Conservation (phyloP, 2,113 vertebrate species). For the Pangasianodon hypophthalmus region DNA sequence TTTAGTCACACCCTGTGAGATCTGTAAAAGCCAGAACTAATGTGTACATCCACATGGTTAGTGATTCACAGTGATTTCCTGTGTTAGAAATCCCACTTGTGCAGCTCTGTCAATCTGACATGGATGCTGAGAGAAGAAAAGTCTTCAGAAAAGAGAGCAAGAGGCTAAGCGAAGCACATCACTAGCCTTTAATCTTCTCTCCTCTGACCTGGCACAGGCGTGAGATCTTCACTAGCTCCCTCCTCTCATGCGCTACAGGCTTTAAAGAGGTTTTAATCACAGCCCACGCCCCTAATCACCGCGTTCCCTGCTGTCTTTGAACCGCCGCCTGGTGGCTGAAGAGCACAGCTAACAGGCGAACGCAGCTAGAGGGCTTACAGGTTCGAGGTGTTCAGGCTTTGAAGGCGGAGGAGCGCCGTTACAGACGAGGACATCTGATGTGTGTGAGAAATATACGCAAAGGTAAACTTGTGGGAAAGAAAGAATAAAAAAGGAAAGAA, state of each 20-base stretch:
- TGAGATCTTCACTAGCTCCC: slow-evolving; percentile 22
- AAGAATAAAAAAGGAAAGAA: neutral
- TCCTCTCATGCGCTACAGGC: neutral
- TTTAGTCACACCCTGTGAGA: no score
- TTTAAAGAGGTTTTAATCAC: slow-evolving; percentile 46
- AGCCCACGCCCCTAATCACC: slow-evolving; percentile 23
- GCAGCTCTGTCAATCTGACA: neutral
- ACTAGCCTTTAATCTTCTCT: slow-evolving; percentile 39
- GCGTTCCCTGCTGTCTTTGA: slow-evolving; percentile 59
- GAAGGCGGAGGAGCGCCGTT: neutral
- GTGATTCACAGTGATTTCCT: neutral
- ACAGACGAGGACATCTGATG: neutral
- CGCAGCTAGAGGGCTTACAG: neutral
- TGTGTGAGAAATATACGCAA: neutral
- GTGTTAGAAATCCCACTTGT: no score
- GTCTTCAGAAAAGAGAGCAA: neutral
- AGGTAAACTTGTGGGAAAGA: neutral
- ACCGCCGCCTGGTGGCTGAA: slow-evolving; percentile 47
- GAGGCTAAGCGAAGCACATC: neutral
- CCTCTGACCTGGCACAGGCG: slow-evolving; percentile 5
- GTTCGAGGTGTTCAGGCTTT: neutral
- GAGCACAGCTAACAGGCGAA: slow-evolving; percentile 13
- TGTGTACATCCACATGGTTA: neutral
- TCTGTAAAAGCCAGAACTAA: no score
- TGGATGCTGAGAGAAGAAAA: neutral